These are phyloP conservation scores for Myzus persicae DNA, from an alignment of 1,140 invertebrate species.

Conservation along the genomic window DNA sequence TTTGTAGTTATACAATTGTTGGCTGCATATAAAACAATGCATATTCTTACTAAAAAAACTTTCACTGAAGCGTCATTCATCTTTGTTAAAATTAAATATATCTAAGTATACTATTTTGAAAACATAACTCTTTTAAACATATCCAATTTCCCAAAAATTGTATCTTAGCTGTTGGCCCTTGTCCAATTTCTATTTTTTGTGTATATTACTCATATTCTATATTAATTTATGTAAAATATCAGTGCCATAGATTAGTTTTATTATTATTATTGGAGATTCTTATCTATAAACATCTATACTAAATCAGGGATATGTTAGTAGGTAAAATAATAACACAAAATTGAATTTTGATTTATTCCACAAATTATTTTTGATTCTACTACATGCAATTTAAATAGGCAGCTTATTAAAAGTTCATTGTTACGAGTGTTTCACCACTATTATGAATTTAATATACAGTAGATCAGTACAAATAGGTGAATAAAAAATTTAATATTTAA, in stretches of 20 bases:
- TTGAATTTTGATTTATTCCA: no score
- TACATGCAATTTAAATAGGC: neutral
- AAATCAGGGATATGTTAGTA: neutral
- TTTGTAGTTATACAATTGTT: no score
- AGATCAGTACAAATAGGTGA: no score
- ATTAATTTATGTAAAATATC: neutral
- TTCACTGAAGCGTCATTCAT: neutral
- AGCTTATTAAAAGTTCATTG: no score
- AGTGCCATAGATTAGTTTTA: neutral
- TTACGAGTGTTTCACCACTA: no score
- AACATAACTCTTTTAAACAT: neutral
- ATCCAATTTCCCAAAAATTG: neutral
- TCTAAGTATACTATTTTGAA: neutral
- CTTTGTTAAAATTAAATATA: neutral
- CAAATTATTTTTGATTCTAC: neutral
- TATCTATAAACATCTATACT: neutral
- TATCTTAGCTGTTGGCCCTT: neutral
- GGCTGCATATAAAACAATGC: neutral
- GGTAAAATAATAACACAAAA: no score
- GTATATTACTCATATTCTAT: slow-evolving; percentile 47
- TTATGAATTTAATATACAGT: no score
- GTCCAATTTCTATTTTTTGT: neutral
- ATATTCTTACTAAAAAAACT: neutral
- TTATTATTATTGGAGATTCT: neutral
- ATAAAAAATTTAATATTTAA: no score